Evolutionary conservation across 2,888 invertebrate genomes (phyloP).

Genomic region (Mesochorus sp.): DNA sequence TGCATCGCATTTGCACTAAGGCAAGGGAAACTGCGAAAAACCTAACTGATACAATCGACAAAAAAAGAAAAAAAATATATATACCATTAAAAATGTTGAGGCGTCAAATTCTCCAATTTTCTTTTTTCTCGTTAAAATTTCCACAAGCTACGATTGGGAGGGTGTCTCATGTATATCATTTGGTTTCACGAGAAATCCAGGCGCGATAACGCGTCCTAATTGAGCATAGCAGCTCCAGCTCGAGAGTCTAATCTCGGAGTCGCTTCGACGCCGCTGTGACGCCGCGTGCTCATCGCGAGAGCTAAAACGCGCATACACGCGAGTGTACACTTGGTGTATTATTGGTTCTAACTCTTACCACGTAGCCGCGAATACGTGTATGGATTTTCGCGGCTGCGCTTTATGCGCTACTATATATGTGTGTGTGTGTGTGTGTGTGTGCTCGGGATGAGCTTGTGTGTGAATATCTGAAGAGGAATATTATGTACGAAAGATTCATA

Average conservation of each 20-base stretch:
- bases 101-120: neutral
- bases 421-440: neutral
- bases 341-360: constrained; percentile 62
- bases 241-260: constrained; percentile 15
- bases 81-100: too few species aligned
- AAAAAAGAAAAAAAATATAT: too few species aligned
- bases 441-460: neutral
- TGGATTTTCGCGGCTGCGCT: constrained; percentile 28
- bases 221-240: constrained; percentile 31
- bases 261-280: too few species aligned
- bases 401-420: neutral
- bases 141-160: too few species aligned
- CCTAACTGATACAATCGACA: too few species aligned
- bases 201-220: constrained; percentile 60
- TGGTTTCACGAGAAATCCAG: constrained; percentile 27
- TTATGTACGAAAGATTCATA: too few species aligned
- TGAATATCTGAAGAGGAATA: constrained; percentile 4
- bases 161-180: neutral
- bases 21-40: too few species aligned
- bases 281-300: neutral
- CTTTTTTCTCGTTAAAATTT: constrained; percentile 5
- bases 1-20: too few species aligned
- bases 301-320: neutral
- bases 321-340: too few species aligned
- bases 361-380: constrained; percentile 51